Evolutionary conservation across 92 coral and sea anemone genomes (phyloP).

Genomic region (Montipora capitata): DNA sequence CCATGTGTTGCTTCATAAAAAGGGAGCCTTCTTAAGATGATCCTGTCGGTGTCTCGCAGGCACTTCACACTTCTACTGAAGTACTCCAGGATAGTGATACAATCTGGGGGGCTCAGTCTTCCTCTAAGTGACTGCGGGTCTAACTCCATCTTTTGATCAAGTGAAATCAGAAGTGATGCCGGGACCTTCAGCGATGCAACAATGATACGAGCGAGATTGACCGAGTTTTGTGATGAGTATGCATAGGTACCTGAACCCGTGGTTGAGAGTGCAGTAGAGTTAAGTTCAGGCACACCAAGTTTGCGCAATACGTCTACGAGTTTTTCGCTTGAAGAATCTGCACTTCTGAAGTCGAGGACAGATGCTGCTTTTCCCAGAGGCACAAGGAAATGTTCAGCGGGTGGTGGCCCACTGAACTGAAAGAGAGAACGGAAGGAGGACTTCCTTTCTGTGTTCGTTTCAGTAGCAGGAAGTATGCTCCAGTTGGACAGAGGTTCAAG

Average conservation of each 20-base stretch:
- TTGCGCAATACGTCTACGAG: constrained; percentile 18
- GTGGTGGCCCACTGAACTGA: neutral
- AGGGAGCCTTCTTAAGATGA: constrained; percentile 55
- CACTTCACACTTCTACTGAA: constrained; percentile 8
- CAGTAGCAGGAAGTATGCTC: constrained; percentile 77
- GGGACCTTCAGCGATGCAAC: constrained; percentile 63
- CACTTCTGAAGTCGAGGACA: constrained; percentile 18
- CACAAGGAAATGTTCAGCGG: constrained; percentile 47
- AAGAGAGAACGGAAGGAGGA: neutral
- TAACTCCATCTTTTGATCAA: constrained; percentile 15
- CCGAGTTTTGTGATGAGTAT: neutral
- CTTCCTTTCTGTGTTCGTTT: neutral
- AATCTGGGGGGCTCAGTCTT: neutral
- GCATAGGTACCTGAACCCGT: neutral
- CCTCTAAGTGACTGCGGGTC: constrained; percentile 12
- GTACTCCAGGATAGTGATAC: constrained; percentile 36
- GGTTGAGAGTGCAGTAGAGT: neutral
- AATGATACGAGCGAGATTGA: constrained; percentile 22
- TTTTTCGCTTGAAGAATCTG: neutral
- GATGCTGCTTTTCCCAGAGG: constrained; percentile 62
- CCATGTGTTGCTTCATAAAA: constrained; percentile 60
- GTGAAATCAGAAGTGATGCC: constrained; percentile 30
- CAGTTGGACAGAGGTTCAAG: constrained; percentile 59
- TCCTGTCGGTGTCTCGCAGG: neutral
- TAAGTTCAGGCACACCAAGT: constrained; percentile 66